Base-by-base conservation (phyloP, 2,888 invertebrate species). In the Andrena flavipes region DNA sequence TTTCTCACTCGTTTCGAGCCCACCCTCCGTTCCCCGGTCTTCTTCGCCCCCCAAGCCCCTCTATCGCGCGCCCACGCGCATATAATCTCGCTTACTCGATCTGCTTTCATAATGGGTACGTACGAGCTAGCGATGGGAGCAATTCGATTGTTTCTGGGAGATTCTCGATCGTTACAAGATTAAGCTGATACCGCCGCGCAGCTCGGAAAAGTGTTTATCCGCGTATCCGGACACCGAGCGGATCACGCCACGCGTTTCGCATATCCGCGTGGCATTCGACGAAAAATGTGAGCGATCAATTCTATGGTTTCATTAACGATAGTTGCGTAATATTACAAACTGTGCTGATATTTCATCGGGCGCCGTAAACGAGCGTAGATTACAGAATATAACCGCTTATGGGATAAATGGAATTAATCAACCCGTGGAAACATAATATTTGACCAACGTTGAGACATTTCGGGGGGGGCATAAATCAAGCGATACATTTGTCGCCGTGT, bases 71-170 rank as follows among this genome's bases (percentile, higher is more conserved):
- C 62, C 20, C 62, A 54, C 69, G 48, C 54, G 72, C 77, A 16
- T 56, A 60, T 63, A 73, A 83, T 84, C 63, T 78, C 72, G 49
- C 80, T 48, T n/a, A 60, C 60, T 69, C 33, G 56, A 69, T 69
- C 70, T 54, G 80, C 80, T 80, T 79, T 80, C 80, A 79, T 72
- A 80, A 80, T 62, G 80, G 62, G 54, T 54, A 67, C 62, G 35
- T 51, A 73, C 26, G 54, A 35, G 54, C 67, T 49, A 80, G 63
- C 72, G 72, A 68, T 73, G 80, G 80, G 72, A 80, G 33, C 54
- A 80, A 80, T 80, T 79, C 80, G 60, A 79, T 79, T 62, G 54
- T 48, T 60, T 23, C 67, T 33, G 23, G 65, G 23, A 72, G 42
- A 80, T 72, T 71, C 72, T 42, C 80, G 72, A 79, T 80, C 64